Conservation (phyloP, 2,797 vertebrate species). For the Sphaeramia orbicularis region DNA sequence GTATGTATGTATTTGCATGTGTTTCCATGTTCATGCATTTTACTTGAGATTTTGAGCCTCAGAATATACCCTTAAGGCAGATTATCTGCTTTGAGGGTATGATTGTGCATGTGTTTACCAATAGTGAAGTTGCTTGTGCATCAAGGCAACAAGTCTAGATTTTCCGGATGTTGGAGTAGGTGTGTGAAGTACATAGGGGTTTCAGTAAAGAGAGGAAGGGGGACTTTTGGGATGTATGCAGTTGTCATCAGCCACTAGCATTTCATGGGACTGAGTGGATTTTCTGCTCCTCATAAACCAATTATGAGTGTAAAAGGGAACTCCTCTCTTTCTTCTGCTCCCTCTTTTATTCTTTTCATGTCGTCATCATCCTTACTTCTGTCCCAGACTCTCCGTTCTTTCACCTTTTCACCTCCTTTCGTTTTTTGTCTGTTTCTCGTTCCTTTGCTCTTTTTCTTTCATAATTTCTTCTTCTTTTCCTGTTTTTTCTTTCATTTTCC, state of each 20-base stretch:
- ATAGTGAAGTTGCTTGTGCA: background rate
- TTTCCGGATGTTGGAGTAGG: slow-evolving; percentile 1
- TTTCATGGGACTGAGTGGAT: slow-evolving; percentile 48
- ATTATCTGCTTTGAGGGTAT: background rate
- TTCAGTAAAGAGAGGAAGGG: background rate
- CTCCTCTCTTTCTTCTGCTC: slow-evolving; percentile 16
- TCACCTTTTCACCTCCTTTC: background rate
- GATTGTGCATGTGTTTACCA: background rate
- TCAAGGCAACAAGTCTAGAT: slow-evolving; percentile 21
- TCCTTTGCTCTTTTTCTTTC: background rate
- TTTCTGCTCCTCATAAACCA: slow-evolving; percentile 62
- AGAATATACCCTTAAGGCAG: too few species aligned
- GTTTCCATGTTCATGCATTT: background rate
- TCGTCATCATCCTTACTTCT: too few species aligned
- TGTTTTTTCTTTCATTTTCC: background rate
- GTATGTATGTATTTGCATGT: background rate
- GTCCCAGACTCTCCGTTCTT: background rate
- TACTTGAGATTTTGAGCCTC: background rate
- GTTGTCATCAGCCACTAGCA: slow-evolving; percentile 40
- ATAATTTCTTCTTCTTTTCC: background rate
- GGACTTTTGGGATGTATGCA: slow-evolving; percentile 37
- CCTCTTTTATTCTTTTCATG: background rate
- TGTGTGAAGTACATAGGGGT: background rate
- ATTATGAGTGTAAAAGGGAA: slow-evolving; percentile 51
- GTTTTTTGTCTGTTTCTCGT: background rate